phyloP scores from a whole-genome alignment of 2,113 vertebrate species.

The Heloderma charlesbogerti region DNA sequence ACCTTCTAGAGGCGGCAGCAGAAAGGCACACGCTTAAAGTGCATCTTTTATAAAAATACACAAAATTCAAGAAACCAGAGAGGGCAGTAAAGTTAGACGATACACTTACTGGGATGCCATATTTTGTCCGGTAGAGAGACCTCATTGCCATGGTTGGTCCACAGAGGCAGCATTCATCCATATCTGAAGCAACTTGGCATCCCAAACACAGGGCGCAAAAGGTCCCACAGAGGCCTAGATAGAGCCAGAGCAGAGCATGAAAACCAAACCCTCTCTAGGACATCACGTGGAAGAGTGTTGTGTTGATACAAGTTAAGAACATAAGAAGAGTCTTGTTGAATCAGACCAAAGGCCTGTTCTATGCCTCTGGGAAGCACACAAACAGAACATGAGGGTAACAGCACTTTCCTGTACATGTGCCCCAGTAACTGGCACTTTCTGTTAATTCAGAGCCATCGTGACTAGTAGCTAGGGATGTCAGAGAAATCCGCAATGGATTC shows the following conservation, averaged over 20 bases:
- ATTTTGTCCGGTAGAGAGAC: constrained; percentile 85
- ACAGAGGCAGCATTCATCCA: constrained; percentile 86
- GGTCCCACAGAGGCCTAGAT: constrained; percentile 75
- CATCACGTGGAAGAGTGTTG: no score
- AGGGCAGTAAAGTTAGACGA: not conserved
- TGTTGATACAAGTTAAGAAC: not conserved
- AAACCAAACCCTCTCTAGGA: not conserved
- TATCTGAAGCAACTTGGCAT: constrained; percentile 78
- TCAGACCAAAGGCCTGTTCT: not conserved
- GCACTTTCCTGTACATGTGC: not conserved
- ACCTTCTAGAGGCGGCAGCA: not conserved
- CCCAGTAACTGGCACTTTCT: not conserved
- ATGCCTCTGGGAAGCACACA: not conserved
- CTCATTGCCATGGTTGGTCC: constrained; percentile 78
- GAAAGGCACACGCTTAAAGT: not conserved
- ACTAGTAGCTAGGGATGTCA: no score
- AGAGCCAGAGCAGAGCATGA: not conserved
- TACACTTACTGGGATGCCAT: constrained; percentile 82
- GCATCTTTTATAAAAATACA: not conserved
- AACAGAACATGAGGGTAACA: not conserved
- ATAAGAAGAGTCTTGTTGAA: no score
- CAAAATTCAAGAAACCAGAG: not conserved
- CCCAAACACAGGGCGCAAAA: constrained; percentile 77
- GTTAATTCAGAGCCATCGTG: no score
- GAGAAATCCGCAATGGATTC: no score